Evolutionary conservation across 2,113 vertebrate genomes (phyloP).

Genomic region (Melanocharis versteri): DNA sequence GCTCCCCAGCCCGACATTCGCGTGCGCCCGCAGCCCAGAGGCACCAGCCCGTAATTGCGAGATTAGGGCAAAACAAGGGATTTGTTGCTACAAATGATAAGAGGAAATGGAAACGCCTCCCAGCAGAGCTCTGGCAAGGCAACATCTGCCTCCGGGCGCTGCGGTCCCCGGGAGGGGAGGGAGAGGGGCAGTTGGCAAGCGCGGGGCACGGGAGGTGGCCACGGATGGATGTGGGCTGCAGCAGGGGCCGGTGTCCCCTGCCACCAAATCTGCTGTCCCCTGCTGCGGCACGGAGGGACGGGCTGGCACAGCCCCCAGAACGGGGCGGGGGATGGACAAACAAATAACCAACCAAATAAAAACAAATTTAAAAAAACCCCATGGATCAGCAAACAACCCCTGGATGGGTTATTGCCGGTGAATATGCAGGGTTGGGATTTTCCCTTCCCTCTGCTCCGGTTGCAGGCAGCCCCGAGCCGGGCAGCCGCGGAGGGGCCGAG

Average conservation of each 20-base stretch:
- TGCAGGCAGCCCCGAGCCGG: background rate
- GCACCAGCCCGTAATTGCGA: background rate
- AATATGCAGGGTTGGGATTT: background rate
- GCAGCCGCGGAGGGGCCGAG: background rate
- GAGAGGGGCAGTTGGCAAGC: accelerated
- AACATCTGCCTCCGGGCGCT: background rate
- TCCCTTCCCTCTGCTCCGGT: background rate
- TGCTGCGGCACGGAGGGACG: accelerated
- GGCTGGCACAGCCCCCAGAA: background rate
- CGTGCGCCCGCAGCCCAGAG: background rate
- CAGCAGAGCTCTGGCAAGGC: background rate
- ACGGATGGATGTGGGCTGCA: accelerated
- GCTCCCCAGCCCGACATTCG: background rate
- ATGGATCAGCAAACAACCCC: background rate
- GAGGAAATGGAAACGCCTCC: background rate
- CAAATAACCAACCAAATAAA: no score
- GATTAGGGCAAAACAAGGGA: background rate
- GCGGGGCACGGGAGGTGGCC: accelerated
- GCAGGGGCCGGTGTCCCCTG: background rate
- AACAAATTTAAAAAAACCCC: no score
- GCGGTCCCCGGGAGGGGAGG: background rate
- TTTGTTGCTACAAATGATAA: background rate
- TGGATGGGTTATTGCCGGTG: background rate
- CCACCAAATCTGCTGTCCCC: background rate
- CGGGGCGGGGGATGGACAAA: background rate